Evolutionary conservation across 2,888 invertebrate genomes (phyloP), one percentile per base, ranked within the genome.

Genomic region (Polyommatus icarus): DNA sequence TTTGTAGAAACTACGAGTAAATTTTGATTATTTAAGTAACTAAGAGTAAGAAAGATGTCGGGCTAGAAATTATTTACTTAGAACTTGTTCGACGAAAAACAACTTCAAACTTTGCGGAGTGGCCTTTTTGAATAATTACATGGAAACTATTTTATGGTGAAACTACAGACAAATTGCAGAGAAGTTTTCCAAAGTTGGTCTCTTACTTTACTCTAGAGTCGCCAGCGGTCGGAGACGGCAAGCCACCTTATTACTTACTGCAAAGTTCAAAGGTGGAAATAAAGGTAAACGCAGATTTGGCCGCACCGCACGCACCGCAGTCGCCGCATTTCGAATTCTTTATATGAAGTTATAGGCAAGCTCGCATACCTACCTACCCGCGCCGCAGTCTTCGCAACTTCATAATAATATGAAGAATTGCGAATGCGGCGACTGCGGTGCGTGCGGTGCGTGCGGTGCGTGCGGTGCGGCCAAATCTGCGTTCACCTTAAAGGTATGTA

Each of bases 111-210:
- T 67, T 32, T 29, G 29, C 67, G 67, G 15, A 18, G 67, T 59
- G 57, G 36, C 46, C 36, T 40, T 76, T 36, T 76, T 61, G 20
- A 12, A 73, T 73, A 73, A 40, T 32, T 73, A 29, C 29, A 40
- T n/a, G 50, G 24, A 50, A 73, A 20, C 46, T 46, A 46, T 46
- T 20, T 73, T 15, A 73, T 40, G 12, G 46, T 36, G 72, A 46
- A 72, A 46, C 67, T 67, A 67, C 24, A 32, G 20, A 73, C 73
- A 40, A 40, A 73, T 73, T 73, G 46, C 46, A 73, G 73, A 15
- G 15, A 73, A 73, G 40, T 73, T 73, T 20, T 20, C 24, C 5
- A 10, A 73, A 73, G 40, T 73, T 20, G 24, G 40, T 40, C 46
- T 46, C n/a, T 72, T 40, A 8, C 36, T 67, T 12, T 12, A 24